Conservation (phyloP, 1,140 invertebrate genomes). For the Magallana gigas region DNA sequence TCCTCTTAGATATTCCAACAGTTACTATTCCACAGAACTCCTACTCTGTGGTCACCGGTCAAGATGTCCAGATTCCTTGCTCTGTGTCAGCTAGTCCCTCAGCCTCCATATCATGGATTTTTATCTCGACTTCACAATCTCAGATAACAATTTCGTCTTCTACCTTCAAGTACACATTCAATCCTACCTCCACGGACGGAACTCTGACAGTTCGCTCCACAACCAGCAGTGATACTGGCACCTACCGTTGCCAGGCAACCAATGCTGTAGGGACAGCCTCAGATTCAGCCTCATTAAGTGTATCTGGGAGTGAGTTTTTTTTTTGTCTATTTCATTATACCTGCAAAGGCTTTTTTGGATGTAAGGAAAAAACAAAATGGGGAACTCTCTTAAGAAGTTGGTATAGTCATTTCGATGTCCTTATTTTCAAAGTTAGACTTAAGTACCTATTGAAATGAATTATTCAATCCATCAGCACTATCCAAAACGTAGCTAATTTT, state of each 20-base stretch:
- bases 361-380: too few species aligned
- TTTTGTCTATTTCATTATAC: too few species aligned
- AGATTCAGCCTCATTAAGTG: conserved; percentile 3
- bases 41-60: conserved; percentile 42
- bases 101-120: not conserved
- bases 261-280: conserved; percentile 9
- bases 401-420: too few species aligned
- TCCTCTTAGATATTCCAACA: conserved; percentile 23
- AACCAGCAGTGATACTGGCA: conserved; percentile 6
- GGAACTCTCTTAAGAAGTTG: too few species aligned
- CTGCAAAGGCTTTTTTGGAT: too few species aligned
- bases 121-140: not conserved
- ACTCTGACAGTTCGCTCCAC: conserved; percentile 26
- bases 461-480: too few species aligned
- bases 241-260: conserved; percentile 41
- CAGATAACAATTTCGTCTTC: not conserved
- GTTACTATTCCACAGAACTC: conserved; percentile 41
- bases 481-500: too few species aligned
- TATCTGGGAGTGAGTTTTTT: conserved; percentile 19
- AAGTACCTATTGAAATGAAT: too few species aligned
- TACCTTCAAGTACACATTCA: conserved; percentile 37
- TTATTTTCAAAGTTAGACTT: too few species aligned
- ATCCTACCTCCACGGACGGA: not conserved
- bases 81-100: conserved; percentile 40
- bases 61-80: conserved; percentile 38